A percentile compares a stretch with the other conserved stretches of the same genome.
These are phyloP conservation scores for Hetaerina titia DNA, from an alignment of 2,888 invertebrate genomes.

Conservation along the genomic window DNA sequence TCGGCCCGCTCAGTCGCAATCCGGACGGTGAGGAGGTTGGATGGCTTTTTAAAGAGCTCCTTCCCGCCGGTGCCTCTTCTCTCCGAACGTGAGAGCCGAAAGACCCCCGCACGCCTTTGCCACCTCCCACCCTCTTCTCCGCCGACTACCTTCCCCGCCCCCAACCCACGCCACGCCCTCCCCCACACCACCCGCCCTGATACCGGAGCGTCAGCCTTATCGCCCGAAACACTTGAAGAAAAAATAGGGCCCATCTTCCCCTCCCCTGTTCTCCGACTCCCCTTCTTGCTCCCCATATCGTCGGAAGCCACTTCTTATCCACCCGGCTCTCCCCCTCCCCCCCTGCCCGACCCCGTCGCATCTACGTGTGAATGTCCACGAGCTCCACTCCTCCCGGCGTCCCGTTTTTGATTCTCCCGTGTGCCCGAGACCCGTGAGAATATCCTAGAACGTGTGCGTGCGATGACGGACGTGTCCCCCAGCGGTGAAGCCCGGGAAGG, in stretches of 20 bases:
- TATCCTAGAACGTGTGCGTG: no score
- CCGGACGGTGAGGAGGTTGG: conserved; percentile 59
- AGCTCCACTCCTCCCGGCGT: not conserved
- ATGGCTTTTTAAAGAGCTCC: conserved; percentile 49
- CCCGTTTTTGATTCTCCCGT: not conserved
- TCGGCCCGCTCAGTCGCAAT: conserved; percentile 57
- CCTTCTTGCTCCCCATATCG: not conserved
- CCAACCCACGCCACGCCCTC: not conserved
- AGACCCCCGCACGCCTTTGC: not conserved
- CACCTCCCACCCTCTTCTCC: not conserved
- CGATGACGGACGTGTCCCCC: no score
- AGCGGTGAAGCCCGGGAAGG: no score
- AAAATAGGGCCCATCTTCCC: not conserved
- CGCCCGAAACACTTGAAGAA: no score
- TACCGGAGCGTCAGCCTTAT: no score
- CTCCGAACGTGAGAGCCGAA: not conserved
- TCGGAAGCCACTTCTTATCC: not conserved
- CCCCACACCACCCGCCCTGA: not conserved
- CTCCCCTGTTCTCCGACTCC: not conserved
- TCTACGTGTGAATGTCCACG: not conserved
- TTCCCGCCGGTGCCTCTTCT: not conserved
- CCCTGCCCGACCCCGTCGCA: not conserved
- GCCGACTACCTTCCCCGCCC: not conserved
- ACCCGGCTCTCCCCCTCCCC: not conserved
- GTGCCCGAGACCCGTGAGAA: no score